phyloP scores from a whole-genome alignment of 2,888 invertebrate species.

The Agriopis leucophaearia region DNA sequence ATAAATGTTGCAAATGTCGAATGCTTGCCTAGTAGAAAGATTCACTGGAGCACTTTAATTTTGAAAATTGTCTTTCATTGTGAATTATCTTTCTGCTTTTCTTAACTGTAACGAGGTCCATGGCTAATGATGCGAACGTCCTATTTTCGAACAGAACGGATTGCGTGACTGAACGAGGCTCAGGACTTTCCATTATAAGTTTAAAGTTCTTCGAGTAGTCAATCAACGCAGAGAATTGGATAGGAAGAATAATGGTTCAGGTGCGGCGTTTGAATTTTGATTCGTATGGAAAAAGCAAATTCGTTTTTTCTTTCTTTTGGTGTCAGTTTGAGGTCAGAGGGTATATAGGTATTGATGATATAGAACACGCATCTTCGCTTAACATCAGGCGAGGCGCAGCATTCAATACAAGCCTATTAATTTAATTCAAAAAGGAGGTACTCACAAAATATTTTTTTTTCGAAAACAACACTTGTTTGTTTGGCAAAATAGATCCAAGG shows the following conservation, averaged over 20 bases:
- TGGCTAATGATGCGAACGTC: constrained; percentile 52
- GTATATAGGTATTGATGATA: no score
- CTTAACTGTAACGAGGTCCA: constrained; percentile 36
- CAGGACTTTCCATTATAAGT: constrained; percentile 41
- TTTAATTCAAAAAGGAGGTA: neutral
- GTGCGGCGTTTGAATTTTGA: constrained; percentile 19
- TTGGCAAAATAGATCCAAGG: neutral
- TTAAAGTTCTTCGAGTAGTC: constrained; percentile 38
- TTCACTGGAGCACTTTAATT: neutral
- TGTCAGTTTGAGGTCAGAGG: no score
- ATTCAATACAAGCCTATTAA: no score
- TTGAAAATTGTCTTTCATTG: neutral
- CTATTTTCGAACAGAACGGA: constrained; percentile 50
- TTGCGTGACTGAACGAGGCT: constrained; percentile 52
- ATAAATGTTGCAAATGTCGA: no score
- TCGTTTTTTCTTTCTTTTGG: neutral
- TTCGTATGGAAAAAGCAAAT: neutral
- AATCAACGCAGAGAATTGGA: constrained; percentile 30
- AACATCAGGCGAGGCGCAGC: no score
- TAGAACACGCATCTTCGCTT: no score
- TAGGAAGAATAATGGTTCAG: constrained; percentile 26
- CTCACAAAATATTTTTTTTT: neutral
- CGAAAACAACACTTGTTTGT: no score
- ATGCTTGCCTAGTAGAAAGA: no score
- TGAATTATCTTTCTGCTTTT: constrained; percentile 16